phyloP scores from a whole-genome alignment of 2,888 invertebrate species.

The Eumerus sabulonum region DNA sequence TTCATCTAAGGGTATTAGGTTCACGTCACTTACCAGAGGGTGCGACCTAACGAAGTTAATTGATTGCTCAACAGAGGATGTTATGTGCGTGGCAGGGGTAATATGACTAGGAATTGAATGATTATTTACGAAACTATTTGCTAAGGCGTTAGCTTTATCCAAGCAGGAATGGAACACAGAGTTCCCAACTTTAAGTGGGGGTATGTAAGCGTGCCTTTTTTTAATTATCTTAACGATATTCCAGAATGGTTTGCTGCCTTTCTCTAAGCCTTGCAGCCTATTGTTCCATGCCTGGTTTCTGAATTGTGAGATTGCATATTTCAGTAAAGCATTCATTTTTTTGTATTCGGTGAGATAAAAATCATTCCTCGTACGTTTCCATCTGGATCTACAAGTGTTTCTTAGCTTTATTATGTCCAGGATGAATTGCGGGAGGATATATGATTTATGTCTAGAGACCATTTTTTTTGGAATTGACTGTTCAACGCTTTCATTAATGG shows the following conservation, averaged over 20 bases:
- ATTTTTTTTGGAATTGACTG: not conserved
- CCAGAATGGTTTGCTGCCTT: slow-evolving; percentile 5
- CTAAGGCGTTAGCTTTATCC: not conserved
- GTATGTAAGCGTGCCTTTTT: not conserved
- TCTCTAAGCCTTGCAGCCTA: not conserved
- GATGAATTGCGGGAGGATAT: not conserved
- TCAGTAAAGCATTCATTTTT: not conserved
- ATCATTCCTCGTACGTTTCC: not conserved
- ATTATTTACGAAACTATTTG: not conserved
- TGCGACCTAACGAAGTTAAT: not conserved
- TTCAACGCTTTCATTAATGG: not conserved
- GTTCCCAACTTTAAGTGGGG: not conserved
- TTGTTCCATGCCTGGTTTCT: not conserved
- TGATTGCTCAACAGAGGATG: not conserved
- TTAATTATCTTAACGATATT: slow-evolving; percentile 1
- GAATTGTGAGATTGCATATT: not conserved
- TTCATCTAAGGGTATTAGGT: not conserved
- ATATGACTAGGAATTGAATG: not conserved
- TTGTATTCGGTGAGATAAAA: not conserved
- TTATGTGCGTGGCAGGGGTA: not conserved
- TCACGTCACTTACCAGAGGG: not conserved
- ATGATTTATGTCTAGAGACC: not conserved
- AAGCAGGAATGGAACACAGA: not conserved
- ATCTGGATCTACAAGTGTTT: not conserved
- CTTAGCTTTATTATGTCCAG: not conserved